Percentiles rank a stretch among this genome's conserved stretches.
Conservation (phyloP, 92 coral and sea anemone species). For the Blastomussa wellsi region DNA sequence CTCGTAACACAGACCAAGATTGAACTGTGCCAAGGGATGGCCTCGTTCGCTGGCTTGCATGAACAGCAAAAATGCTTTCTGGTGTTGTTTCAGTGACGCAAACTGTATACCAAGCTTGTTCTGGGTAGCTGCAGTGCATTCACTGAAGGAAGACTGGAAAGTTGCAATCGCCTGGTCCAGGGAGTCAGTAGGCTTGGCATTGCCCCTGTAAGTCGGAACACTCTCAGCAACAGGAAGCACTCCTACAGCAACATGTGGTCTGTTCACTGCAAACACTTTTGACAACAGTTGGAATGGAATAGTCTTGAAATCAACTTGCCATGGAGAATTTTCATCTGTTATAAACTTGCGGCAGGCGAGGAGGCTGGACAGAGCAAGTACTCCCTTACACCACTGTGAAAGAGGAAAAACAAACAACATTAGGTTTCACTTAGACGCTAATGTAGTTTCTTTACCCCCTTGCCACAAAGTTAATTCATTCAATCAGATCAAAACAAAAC, state of each 20-base stretch:
- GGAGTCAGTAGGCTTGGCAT: constrained; percentile 58
- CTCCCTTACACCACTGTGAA: constrained; percentile 91
- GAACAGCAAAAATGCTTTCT: constrained; percentile 80
- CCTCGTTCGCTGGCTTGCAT: constrained; percentile 90
- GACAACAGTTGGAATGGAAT: constrained; percentile 66
- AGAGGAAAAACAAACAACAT: background rate
- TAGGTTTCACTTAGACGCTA: background rate
- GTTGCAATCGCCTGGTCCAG: constrained; percentile 82
- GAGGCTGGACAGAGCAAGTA: constrained; percentile 81
- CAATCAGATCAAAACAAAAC: background rate
- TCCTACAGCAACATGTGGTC: constrained; percentile 53
- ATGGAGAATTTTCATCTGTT: constrained; percentile 69
- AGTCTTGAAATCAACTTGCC: constrained; percentile 49
- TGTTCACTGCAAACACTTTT: constrained; percentile 42
- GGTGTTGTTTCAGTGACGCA: constrained; percentile 73
- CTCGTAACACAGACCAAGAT: constrained; percentile 93
- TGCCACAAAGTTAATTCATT: background rate
- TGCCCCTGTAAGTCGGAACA: background rate
- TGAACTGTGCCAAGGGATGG: constrained; percentile 89
- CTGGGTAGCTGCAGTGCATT: constrained; percentile 92
- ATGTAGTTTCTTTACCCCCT: too few relatives aligned
- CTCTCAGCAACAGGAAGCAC: constrained; percentile 58
- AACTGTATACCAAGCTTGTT: constrained; percentile 90
- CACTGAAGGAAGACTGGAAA: constrained; percentile 73
- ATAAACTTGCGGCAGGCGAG: constrained; percentile 71